Conservation (phyloP, 2,888 invertebrate species). For the Nebria brevicollis region DNA sequence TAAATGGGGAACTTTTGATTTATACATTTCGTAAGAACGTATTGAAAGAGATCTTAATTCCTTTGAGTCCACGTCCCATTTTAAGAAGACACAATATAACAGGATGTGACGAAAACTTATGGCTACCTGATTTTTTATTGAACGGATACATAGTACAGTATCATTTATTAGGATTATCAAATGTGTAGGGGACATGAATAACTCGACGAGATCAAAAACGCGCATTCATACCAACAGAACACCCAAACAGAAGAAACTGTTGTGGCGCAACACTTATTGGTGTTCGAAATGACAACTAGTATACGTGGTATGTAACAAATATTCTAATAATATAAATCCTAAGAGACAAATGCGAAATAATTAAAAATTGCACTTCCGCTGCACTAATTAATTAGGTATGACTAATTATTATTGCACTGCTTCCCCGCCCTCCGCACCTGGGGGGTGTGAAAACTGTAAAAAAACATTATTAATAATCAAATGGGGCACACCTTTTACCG, state of each 20-base stretch:
- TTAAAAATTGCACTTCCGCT: conserved; percentile 37
- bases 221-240: not conserved
- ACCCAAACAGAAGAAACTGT: not conserved
- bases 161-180: conserved; percentile 53
- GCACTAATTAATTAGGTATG: conserved; percentile 42
- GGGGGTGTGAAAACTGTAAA: conserved; percentile 40
- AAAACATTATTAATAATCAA: conserved; percentile 41
- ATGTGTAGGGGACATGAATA: conserved; percentile 28
- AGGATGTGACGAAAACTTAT: conserved; percentile 45
- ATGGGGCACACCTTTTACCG: conserved; percentile 25
- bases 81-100: conserved; percentile 19
- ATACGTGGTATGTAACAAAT: too few species aligned
- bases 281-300: too few species aligned
- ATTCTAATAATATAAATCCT: not conserved
- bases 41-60: conserved; percentile 1
- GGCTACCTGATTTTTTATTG: conserved; percentile 46
- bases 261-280: not conserved
- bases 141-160: conserved; percentile 47
- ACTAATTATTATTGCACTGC: conserved; percentile 32
- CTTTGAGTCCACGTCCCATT: not conserved
- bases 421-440: not conserved
- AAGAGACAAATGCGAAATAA: conserved; percentile 19
- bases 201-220: not conserved
- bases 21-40: not conserved
- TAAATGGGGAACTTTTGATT: not conserved